These are phyloP conservation scores for Thamnophis elegans DNA, from an alignment of 2,797 vertebrate species.

Conservation along the genomic window DNA sequence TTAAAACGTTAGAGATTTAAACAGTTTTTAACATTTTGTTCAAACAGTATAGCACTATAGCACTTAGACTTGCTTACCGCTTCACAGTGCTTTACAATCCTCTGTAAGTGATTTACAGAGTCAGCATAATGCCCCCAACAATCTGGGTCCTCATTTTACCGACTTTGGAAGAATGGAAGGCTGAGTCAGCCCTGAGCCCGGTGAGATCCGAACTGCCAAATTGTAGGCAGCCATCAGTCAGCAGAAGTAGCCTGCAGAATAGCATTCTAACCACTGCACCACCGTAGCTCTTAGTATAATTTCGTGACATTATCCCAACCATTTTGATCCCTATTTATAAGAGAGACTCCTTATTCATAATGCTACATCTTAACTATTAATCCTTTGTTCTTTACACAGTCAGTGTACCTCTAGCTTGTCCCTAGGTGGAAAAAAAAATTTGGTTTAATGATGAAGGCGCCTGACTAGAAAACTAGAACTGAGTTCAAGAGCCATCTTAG, in stretches of 20 bases:
- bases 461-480: neutral
- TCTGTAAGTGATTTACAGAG: too few species aligned
- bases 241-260: too few species aligned
- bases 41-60: neutral
- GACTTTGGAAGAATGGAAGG: too few species aligned
- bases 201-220: too few species aligned
- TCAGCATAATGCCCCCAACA: too few species aligned
- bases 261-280: too few species aligned
- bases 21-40: slow-evolving; percentile 6
- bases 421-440: neutral
- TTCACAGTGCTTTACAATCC: too few species aligned
- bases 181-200: too few species aligned
- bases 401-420: neutral
- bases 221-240: too few species aligned
- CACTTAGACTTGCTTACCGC: too few species aligned
- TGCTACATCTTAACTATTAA: neutral
- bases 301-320: neutral
- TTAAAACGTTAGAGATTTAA: slow-evolving; percentile 15
- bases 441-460: neutral
- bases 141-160: too few species aligned
- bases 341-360: neutral
- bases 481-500: neutral
- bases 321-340: neutral
- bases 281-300: neutral
- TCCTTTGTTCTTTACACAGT: neutral